Evolutionary conservation across 2,888 invertebrate species (phyloP), one percentile per base, ranked within the genome.

Genomic region (Tigriopus californicus): DNA sequence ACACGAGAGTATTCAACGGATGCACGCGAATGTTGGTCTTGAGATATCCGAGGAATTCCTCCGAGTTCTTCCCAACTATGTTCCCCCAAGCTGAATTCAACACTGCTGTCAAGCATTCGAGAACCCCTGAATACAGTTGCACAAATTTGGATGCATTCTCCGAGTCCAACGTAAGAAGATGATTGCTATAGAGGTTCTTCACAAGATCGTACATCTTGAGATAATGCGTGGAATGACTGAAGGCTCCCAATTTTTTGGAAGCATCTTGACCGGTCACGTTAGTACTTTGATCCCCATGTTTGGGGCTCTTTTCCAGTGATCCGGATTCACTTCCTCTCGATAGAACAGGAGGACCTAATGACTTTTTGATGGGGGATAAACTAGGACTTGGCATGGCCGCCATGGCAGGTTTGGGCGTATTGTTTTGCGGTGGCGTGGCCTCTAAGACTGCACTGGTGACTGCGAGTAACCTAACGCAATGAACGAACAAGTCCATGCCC

Each of bases 141-240:
- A 56, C 42, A 12, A 18, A 20, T 2, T 56, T 56, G 44, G 33
- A 42, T 44, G 4, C 11, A 20, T 56, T 46, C 44, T 42, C 12
- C n/a, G 56, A 18, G 2, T 18, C 44, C 13, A 44, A 22, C 10
- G 44, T 22, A 18, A 25, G 22, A 1, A 20, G 13, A 15, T 89
- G 88, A 74, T 86, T 91, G 33, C 81, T 80, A 71, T 87, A 85
- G 3, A 88, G 83, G 64, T 83, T 82, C 68, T 81, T 82, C 60
- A 92, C 70, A 58, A 80, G 79, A 61, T 87, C 87, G 70, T 85
- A 85, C 61, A 92, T 76, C 71, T 83, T 85, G 75, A 86, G 77
- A 70, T 91, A 92, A 69, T 88, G 83, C 0, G 85, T 81, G 62
- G 81, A 79, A 61, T 68, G 69, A 62, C 70, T 68, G 64, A 74